A percentile compares a stretch with the other conserved stretches of the same genome.
These are phyloP conservation scores for Onychomys torridus DNA, from an alignment of 2,797 vertebrate genomes.

Conservation along the genomic window DNA sequence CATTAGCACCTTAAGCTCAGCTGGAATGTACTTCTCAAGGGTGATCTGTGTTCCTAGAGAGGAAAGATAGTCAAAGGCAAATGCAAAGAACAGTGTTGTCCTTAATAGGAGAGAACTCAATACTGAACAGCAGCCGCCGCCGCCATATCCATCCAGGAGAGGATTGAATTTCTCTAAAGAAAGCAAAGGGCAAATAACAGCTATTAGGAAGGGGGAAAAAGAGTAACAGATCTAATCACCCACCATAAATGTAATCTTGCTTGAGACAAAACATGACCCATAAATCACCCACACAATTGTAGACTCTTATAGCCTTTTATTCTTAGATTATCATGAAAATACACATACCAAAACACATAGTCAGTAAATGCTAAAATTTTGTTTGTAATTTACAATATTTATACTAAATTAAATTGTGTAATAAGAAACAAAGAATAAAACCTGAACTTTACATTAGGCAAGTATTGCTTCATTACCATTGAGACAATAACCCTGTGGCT, in stretches of 20 bases:
- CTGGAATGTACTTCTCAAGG: neutral
- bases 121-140: conserved; percentile 71
- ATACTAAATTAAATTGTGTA: conserved; percentile 52
- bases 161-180: conserved; percentile 76
- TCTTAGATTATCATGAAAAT: neutral
- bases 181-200: conserved; percentile 72
- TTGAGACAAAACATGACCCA: neutral
- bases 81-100: conserved; percentile 68
- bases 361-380: conserved; percentile 5
- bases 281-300: neutral
- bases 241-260: conserved; percentile 10
- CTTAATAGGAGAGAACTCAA: conserved; percentile 79
- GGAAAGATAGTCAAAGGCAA: conserved; percentile 46
- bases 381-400: conserved; percentile 15
- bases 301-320: conserved; percentile 10
- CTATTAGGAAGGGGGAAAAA: conserved; percentile 7
- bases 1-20: conserved; percentile 41
- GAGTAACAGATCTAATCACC: conserved; percentile 63
- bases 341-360: neutral
- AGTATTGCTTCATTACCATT: conserved; percentile 51
- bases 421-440: conserved; percentile 32
- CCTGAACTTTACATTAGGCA: neutral
- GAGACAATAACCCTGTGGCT: neutral
- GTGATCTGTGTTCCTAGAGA: conserved; percentile 72
- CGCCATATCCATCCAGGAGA: conserved; percentile 70